Evolutionary conservation across 2,888 invertebrate genomes (phyloP), one percentile per base, ranked within the genome.

Genomic region (Serripes groenlandicus): DNA sequence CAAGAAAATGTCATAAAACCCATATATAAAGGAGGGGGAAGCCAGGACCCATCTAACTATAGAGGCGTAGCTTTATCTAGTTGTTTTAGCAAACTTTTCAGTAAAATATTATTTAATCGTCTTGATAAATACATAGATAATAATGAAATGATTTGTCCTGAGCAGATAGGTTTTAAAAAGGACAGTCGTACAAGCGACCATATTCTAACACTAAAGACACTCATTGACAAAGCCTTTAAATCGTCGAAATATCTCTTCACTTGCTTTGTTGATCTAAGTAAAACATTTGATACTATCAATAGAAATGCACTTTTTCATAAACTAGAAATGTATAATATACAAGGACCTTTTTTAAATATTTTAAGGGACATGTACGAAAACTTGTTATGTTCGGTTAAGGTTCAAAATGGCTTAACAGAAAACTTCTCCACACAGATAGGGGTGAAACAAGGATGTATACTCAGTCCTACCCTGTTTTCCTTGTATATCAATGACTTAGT

Each of bases 381-480:
- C 28, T 28, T 21, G 23, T 23, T 26, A 3, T 26, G 23, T 15
- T 5, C 26, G 2, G 58, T 58, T 3, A 58, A 58, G 26, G 34
- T 58, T 9, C 35, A 28, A 3, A 58, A 72, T 23, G 23, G 28
- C 58, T 15, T n/a, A 23, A 72, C 72, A n/a, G 26, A 23, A 4
- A 21, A 1, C 1, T 72, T 72, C 58, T 54, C 4, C 34, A 58
- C 56, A 32, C 32, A 28, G n/a, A 35, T 70, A 3, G 58, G 72
- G 23, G 72, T 58, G n/a, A 37, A 35, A 11, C 72, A 58, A 26
- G 72, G 58, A 26, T 56, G 58, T 28, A 72, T 3, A 15, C n/a
- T 72, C 23, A 70, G 70, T 32, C 54, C 70, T 34, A 72, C 18
- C n/a, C 56, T 58, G 5, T 72, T 58, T 52, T 58, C 34, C 3